phyloP scores from a whole-genome alignment of 2,113 vertebrate species.

The rat (Rattus norvegicus) region GRCr8 NC_086020.1:28032501-28033000 shows the following conservation, averaged over 20 bases:
- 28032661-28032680: not conserved
- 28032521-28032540: constrained; percentile 97
- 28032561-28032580: constrained; percentile 91
- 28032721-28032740: not conserved
- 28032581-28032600: constrained; percentile 92
- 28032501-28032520: constrained; percentile 97
- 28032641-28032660: not conserved
- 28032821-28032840: not conserved
- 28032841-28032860: not conserved
- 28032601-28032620: constrained; percentile 90
- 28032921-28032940: not conserved
- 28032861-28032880: constrained; percentile 58
- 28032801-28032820: not conserved
- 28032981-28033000: not conserved
- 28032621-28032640: constrained; percentile 92
- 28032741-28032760: not conserved
- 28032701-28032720: constrained; percentile 50
- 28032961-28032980: not conserved
- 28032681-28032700: not conserved
- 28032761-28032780: not conserved
- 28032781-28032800: not conserved
- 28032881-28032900: constrained; percentile 43
- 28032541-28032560: constrained; percentile 96
- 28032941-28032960: not conserved
- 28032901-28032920: not conserved